Evolutionary conservation across 2,888 invertebrate species (phyloP), one percentile per base, ranked within the genome.

Genomic region (Mythimna pallens): DNA sequence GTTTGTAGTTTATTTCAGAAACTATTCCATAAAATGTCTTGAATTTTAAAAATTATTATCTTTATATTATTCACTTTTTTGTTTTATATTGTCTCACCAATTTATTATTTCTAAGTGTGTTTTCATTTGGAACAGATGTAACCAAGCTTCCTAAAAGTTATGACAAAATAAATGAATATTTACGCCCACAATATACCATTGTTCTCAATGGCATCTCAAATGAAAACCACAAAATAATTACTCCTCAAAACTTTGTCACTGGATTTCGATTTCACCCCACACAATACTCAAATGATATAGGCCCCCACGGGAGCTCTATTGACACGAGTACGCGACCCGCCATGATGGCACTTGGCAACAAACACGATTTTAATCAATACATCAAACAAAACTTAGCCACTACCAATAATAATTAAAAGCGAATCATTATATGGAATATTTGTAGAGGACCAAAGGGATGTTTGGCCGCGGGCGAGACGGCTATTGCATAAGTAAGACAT

Each of bases 381-480:
- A 94, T 96, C 96, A 96, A 96, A 96, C 96, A 96, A 92, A 94
- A 94, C 93, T 94, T 92, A 90, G 91, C 93, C 93, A 92, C 94
- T 93, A 92, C 93, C 95, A 94, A 96, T 96, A 96, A 96, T 96
- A 96, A 96, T 96, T 96, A 96, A 96, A 96, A 96, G 92, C 94
- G 94, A 93, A 96, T 95, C 93, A 96, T 96, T 95, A 94, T 94
- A 92, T 93, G 91, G 93, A 93, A 96, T 96, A 96, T 96, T 96
- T 96, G 95, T 90, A 89, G 89, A 96, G 96, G 96, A 95, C 94
- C 90, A 89, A 91, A 93, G 93, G 94, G 90, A 93, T 87, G 89
- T 88, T 85, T 85, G 85, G 93, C 95, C 93, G 83, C 88, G 83
- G 94, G 95, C 95, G 81, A 88, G 83, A 84, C 80, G 87, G 84